Conservation (phyloP, 2,797 vertebrate genomes). For the Hozukius guyotensis region DNA sequence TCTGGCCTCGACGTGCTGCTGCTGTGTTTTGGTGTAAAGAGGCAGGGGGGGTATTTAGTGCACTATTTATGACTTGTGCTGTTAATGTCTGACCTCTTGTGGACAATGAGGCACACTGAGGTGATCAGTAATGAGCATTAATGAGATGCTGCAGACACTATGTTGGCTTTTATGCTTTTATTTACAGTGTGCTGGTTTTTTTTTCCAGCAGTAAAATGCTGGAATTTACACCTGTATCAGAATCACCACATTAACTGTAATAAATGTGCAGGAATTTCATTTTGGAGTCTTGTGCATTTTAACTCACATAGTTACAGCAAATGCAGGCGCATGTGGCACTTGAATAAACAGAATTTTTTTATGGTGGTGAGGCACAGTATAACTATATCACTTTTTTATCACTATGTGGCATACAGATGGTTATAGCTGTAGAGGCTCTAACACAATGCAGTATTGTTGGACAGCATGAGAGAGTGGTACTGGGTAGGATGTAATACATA, state of each 20-base stretch:
- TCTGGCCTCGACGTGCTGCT: neutral
- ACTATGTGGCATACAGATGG: neutral
- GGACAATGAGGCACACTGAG: constrained; percentile 76
- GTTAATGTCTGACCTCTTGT: constrained; percentile 84
- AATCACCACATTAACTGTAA: neutral
- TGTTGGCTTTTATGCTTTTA: neutral
- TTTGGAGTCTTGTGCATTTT: too few species aligned
- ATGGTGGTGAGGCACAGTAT: neutral
- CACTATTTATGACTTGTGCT: constrained; percentile 67
- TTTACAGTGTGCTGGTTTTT: neutral
- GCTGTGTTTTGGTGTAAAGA: neutral
- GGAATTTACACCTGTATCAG: neutral
- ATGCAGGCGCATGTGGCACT: too few species aligned
- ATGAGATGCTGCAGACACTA: constrained; percentile 27
- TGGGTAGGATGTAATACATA: neutral
- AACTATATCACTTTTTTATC: neutral
- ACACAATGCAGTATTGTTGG: neutral
- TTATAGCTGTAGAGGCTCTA: neutral
- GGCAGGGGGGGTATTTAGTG: neutral
- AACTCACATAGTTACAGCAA: neutral
- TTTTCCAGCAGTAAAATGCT: neutral
- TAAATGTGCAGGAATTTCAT: neutral
- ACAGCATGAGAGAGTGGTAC: neutral
- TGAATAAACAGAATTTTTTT: too few species aligned
- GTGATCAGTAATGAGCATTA: constrained; percentile 63